A percentile compares a stretch with the other conserved stretches of the same genome.
Evolutionary conservation across 2,797 vertebrate genomes (phyloP).

Genomic region (Sciurus carolinensis): DNA sequence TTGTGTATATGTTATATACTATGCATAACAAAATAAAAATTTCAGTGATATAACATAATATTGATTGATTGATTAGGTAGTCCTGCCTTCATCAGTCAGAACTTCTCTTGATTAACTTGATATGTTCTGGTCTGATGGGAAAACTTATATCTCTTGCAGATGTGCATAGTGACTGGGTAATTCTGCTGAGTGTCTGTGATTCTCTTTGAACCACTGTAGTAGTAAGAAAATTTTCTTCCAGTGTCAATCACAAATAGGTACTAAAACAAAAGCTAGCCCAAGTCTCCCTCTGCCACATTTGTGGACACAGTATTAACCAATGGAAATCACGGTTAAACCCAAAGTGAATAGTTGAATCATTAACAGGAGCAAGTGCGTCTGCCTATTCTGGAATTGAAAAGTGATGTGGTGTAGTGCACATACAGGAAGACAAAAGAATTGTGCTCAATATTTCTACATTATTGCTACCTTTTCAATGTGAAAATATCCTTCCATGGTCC

Average conservation of each 20-base stretch:
- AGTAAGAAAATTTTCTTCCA: neutral
- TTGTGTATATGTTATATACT: neutral
- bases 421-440: neutral
- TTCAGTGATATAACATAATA: neutral
- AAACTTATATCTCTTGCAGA: neutral
- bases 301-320: too few relatives aligned
- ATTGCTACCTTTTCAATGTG: too few relatives aligned
- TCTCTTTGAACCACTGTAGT: neutral
- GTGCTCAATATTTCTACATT: neutral
- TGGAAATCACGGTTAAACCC: accelerated
- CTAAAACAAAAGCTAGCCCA: neutral
- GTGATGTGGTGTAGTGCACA: neutral
- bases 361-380: neutral
- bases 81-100: neutral
- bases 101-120: neutral
- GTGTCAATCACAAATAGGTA: neutral
- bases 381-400: neutral
- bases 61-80: neutral
- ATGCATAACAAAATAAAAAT: neutral
- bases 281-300: neutral
- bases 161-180: neutral
- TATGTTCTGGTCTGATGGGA: too few relatives aligned
- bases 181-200: neutral
- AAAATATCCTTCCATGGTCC: neutral
- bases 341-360: neutral